Conservation (phyloP, 2,113 vertebrate species). For the Pipa parva region DNA sequence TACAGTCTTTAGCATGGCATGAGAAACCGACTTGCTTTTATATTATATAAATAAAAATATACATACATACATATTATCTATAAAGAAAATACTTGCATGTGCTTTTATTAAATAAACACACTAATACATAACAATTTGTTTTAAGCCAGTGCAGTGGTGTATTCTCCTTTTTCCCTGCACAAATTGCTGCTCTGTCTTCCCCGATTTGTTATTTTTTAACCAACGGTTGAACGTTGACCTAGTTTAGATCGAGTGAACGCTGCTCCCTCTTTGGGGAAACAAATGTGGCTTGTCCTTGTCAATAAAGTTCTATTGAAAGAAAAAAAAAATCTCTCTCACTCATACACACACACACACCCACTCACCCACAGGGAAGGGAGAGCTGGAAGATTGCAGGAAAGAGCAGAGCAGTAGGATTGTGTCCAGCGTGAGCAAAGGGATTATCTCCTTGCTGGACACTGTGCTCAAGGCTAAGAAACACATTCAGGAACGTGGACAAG, state of each 20-base stretch:
- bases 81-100: too few relatives aligned
- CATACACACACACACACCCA: background rate
- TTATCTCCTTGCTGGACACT: background rate
- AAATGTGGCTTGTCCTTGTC: background rate
- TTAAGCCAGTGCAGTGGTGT: too few relatives aligned
- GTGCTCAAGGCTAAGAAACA: background rate
- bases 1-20: too few relatives aligned
- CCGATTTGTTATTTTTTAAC: conserved; percentile 14
- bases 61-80: too few relatives aligned
- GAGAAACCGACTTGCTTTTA: too few relatives aligned
- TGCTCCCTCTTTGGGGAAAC: background rate
- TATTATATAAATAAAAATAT: too few relatives aligned
- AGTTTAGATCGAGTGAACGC: conserved; percentile 1
- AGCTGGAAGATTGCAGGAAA: background rate
- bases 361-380: background rate
- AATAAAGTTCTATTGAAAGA: conserved; percentile 23
- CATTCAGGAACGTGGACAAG: background rate
- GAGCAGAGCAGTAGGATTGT: background rate
- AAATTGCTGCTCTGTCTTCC: background rate
- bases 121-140: too few relatives aligned
- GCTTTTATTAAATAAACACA: too few relatives aligned
- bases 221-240: conserved; percentile 25
- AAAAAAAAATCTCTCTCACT: conserved; percentile 14
- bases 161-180: too few relatives aligned
- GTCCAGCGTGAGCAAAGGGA: background rate